phyloP scores from a whole-genome alignment of 2,113 vertebrate genomes.

The Clarias macrocephalus region DNA sequence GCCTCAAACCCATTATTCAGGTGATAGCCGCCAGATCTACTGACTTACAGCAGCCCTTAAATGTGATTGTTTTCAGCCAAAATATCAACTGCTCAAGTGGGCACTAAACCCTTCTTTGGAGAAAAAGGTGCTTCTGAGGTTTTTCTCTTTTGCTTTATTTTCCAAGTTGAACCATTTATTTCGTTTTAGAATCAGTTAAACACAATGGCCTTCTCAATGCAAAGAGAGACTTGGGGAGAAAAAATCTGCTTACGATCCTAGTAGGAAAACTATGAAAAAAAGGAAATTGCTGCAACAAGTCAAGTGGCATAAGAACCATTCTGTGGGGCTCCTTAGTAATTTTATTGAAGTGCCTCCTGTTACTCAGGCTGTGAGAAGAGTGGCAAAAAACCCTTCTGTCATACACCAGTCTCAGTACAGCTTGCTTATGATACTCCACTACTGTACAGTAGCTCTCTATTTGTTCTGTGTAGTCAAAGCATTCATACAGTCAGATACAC shows the following conservation, averaged over 20 bases:
- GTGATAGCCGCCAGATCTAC: not conserved
- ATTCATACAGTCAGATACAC: not conserved
- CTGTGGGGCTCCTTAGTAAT: not conserved
- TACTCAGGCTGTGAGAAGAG: not conserved
- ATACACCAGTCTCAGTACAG: not conserved
- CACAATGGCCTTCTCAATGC: not conserved
- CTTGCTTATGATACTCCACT: not conserved
- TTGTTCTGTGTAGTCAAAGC: not conserved
- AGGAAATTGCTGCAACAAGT: not conserved
- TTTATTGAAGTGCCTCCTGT: not conserved
- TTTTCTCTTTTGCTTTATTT: not conserved
- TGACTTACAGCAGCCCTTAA: not conserved
- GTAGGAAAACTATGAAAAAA: not conserved
- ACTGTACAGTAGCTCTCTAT: not conserved
- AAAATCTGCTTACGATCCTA: not conserved
- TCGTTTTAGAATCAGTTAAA: too few relatives aligned
- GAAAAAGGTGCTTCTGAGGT: not conserved
- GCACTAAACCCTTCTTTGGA: not conserved
- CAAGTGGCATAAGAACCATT: not conserved
- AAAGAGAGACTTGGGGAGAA: not conserved
- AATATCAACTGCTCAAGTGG: not conserved
- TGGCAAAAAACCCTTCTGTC: not conserved
- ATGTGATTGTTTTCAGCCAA: not conserved
- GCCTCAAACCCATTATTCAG: not conserved
- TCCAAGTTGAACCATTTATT: not conserved